Percentiles rank a stretch among this genome's conserved stretches.
Conservation (phyloP, 2,113 vertebrate genomes). For the Sinosuthora webbiana region DNA sequence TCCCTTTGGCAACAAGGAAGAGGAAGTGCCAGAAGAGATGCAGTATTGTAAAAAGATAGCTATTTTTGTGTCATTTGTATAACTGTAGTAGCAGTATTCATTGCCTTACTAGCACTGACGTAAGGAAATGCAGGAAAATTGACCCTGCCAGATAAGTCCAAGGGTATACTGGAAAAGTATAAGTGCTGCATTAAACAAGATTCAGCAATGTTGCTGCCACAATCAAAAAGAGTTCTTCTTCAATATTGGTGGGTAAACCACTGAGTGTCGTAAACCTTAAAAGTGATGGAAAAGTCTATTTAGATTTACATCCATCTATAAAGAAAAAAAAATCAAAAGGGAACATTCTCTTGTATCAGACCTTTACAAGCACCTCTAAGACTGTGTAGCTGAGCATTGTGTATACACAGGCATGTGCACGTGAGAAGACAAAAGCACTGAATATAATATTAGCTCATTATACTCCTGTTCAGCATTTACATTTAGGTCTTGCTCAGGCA, state of each 20-base stretch:
- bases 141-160: neutral
- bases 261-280: neutral
- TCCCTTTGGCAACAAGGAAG: neutral
- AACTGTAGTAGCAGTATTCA: neutral
- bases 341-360: neutral
- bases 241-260: neutral
- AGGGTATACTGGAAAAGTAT: neutral
- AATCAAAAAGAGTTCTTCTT: neutral
- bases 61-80: neutral
- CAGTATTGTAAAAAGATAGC: neutral
- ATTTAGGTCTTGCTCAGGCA: neutral
- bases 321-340: neutral
- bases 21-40: neutral
- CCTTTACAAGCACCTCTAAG: neutral
- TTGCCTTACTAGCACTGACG: neutral
- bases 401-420: rapidly evolving
- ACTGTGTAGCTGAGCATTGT: neutral
- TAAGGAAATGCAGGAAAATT: neutral
- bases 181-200: neutral
- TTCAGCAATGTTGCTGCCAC: neutral
- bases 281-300: neutral
- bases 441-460: neutral
- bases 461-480: neutral
- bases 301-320: neutral
- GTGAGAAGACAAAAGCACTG: neutral